Evolutionary conservation across 2,888 invertebrate species (phyloP).

Genomic region (Bellardia bayeri): DNA sequence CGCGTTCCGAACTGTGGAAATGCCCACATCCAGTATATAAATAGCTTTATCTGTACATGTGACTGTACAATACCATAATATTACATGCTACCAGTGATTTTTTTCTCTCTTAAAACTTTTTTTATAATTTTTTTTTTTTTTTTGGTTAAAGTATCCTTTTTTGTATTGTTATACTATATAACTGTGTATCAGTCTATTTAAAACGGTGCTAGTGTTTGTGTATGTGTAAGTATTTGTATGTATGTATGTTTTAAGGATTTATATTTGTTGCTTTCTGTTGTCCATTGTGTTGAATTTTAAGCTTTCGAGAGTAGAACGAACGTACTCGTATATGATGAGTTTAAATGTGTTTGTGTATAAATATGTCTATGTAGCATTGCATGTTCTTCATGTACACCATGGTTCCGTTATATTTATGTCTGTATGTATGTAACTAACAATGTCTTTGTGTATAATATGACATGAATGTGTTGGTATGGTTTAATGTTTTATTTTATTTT

Average conservation of each 20-base stretch:
- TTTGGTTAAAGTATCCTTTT: constrained; percentile 67
- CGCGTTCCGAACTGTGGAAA: too few species aligned
- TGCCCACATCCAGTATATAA: not conserved
- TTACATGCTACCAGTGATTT: constrained; percentile 67
- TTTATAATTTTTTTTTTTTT: constrained; percentile 63
- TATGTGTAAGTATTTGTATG: constrained; percentile 77
- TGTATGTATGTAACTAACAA: constrained; percentile 64
- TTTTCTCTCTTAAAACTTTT: constrained; percentile 74
- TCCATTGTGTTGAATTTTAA: constrained; percentile 71
- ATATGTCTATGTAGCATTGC: constrained; percentile 12
- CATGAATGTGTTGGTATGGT: constrained; percentile 29
- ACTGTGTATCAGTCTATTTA: constrained; percentile 74
- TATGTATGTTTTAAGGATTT: constrained; percentile 74
- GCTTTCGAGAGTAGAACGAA: constrained; percentile 49
- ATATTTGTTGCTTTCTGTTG: constrained; percentile 63
- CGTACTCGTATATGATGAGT: not conserved
- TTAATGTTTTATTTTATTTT: constrained; percentile 57
- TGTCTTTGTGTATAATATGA: constrained; percentile 72
- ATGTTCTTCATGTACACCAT: constrained; percentile 44
- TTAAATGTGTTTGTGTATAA: not conserved
- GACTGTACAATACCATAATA: constrained; percentile 43
- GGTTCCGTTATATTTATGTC: constrained; percentile 40
- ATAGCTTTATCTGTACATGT: not conserved
- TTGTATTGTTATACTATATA: constrained; percentile 21
- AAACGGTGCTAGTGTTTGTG: constrained; percentile 71